Evolutionary conservation across 2,797 vertebrate genomes (phyloP).

Genomic region (Sylvia borin): DNA sequence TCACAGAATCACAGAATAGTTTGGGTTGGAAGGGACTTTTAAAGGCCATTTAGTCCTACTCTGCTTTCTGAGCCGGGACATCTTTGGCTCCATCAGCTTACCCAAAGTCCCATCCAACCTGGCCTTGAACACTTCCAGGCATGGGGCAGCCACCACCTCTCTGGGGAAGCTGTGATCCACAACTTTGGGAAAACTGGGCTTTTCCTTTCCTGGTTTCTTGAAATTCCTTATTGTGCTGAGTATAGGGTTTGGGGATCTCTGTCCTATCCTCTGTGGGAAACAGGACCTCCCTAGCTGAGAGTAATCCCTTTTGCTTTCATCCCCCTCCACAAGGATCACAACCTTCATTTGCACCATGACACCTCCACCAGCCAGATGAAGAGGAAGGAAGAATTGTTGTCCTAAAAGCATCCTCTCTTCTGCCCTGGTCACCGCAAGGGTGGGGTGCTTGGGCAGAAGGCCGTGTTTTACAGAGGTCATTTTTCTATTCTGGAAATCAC

Average conservation of each 20-base stretch:
- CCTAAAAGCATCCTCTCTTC: not conserved
- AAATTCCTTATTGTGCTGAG: fast-evolving
- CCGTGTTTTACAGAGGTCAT: not conserved
- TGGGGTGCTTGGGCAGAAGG: not conserved
- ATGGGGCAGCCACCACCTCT: not conserved
- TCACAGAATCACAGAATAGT: not conserved
- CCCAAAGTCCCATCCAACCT: not conserved
- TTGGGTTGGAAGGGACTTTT: not conserved
- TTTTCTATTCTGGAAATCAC: not conserved
- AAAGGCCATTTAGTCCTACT: not conserved
- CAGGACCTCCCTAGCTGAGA: not conserved
- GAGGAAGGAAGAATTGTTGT: not conserved
- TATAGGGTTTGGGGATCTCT: not conserved
- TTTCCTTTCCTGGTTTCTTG: not conserved
- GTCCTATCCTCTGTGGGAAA: not conserved
- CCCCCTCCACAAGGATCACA: not conserved
- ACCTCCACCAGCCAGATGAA: not conserved
- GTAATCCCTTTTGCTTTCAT: not conserved
- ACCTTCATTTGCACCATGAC: not conserved
- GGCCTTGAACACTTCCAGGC: not conserved
- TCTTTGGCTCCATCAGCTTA: not conserved
- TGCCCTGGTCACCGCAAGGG: not conserved
- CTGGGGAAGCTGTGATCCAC: not conserved
- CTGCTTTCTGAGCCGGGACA: not conserved
- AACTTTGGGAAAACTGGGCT: not conserved